Base-by-base conservation (phyloP, 1,140 invertebrate genomes). In the Hyles euphorbiae region DNA sequence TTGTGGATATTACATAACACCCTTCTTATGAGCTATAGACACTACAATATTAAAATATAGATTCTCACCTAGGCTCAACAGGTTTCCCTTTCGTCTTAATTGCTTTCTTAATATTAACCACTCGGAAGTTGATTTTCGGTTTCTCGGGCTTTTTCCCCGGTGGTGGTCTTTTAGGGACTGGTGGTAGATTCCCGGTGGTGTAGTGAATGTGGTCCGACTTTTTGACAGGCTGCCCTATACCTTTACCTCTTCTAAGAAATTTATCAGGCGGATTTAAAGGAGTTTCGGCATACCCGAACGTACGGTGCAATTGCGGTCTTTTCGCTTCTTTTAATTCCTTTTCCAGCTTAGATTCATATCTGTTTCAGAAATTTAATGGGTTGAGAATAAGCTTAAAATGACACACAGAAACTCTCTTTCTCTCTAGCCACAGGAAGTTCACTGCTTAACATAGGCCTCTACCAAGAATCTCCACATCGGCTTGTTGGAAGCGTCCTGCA, bases 271-370 rank as follows among this genome's bases (percentile, higher is more conserved):
- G 73, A 62, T 89, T 88, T 0, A 91, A 56, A 5, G 90, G 89
- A 7, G 90, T 87, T 63, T 91, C 89, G 2, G 92, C 90, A 58
- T 91, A 90, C 3, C 93, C 93, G 81, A 94, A 91, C 3, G 91
- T 92, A 52, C 89, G 88, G 61, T 91, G 90, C 12, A 72, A 56
- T 60, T 78, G 74, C 0, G 81, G 81, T 51, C 69, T 78, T 56
- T 85, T 81, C 9, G 70, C 76, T 63, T 74, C 78, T 67, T 78
- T 83, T 22, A 88, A 56, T 60, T 85, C 72, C 44, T 72, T 80
- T 56, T 88, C 85, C 22, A 88, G 60, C 67, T 85, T 67, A 2
- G 85, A 88, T 65, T 86, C 68, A 48, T 88, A 88, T 58, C 85
- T 85, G 63, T n/a, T 11, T 5, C 46, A 48, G 3, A 48, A n/a